Evolutionary conservation across 1,140 invertebrate genomes (phyloP).

Genomic region (Neodiprion lecontei): DNA sequence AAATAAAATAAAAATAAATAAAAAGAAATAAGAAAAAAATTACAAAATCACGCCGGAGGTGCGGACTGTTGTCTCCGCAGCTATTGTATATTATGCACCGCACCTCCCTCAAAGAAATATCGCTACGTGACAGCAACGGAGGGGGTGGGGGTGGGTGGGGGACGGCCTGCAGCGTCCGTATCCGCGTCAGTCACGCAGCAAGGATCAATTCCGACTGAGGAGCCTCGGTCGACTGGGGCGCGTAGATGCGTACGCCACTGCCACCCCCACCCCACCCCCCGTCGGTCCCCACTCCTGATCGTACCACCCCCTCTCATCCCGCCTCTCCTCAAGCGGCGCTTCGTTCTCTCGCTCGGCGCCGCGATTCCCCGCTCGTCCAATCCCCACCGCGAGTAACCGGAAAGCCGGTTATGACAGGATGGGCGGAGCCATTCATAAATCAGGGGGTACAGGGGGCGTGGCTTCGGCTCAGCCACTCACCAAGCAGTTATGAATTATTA

Average conservation of each 20-base stretch:
- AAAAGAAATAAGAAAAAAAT: too few species aligned
- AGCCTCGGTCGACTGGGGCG: slow-evolving; percentile 13
- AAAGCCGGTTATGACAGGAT: slow-evolving; percentile 56
- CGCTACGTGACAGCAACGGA: too few species aligned
- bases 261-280: background rate
- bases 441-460: slow-evolving; percentile 52
- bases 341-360: background rate
- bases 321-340: background rate
- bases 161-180: background rate
- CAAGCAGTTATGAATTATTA: slow-evolving; percentile 62
- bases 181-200: background rate
- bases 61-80: too few species aligned
- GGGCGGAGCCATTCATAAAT: slow-evolving; percentile 62
- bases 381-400: slow-evolving; percentile 1
- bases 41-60: too few species aligned
- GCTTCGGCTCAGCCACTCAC: slow-evolving; percentile 54
- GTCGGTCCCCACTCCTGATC: slow-evolving; percentile 6
- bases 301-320: background rate
- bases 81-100: too few species aligned
- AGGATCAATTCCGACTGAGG: slow-evolving; percentile 9
- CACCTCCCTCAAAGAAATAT: too few species aligned
- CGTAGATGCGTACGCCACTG: slow-evolving; percentile 25
- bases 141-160: too few species aligned
- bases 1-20: too few species aligned
- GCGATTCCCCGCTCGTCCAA: slow-evolving; percentile 18